These are phyloP conservation scores for Gyps fulvus DNA, from an alignment of 2,113 vertebrate species.

Conservation along the genomic window DNA sequence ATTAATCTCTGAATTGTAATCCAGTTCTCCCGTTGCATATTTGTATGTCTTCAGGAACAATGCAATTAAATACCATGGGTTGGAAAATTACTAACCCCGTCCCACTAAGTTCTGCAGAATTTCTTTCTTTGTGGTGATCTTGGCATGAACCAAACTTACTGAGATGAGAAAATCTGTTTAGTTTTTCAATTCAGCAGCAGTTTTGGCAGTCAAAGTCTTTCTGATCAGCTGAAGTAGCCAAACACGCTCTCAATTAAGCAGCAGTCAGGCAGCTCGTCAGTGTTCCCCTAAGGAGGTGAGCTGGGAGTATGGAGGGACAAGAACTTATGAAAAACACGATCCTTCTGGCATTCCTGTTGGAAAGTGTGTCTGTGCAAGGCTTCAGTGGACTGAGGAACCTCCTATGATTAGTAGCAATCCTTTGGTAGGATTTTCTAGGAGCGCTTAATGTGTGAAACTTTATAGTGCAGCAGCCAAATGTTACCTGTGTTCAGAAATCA, in stretches of 20 bases:
- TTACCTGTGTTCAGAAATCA: background rate
- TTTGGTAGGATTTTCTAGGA: background rate
- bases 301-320: background rate
- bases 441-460: background rate
- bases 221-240: background rate
- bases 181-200: background rate
- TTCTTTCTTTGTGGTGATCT: background rate
- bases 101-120: background rate
- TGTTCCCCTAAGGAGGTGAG: background rate
- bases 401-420: background rate
- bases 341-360: background rate
- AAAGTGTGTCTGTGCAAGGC: background rate
- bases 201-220: background rate
- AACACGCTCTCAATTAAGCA: background rate
- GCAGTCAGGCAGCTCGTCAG: background rate
- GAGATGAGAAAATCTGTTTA: background rate
- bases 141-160: background rate
- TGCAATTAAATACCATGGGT: background rate
- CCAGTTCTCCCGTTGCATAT: background rate
- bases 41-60: background rate
- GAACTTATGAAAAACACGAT: background rate
- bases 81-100: background rate
- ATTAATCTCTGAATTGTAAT: background rate
- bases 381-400: background rate
- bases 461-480: background rate